Conservation (phyloP, 1,140 invertebrate genomes). For the Anoplophora glabripennis region DNA sequence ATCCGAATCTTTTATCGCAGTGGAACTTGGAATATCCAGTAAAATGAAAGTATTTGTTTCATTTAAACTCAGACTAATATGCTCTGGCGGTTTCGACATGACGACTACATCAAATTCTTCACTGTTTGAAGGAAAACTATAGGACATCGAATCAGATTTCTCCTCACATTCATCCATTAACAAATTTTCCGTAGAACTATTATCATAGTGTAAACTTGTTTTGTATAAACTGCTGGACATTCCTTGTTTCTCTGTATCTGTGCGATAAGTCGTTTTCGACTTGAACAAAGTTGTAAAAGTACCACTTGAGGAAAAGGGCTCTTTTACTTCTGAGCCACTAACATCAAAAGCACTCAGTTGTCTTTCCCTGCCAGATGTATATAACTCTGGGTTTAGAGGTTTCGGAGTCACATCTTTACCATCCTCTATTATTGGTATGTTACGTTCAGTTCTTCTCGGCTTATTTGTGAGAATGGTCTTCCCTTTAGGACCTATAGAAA, state of each 20-base stretch:
- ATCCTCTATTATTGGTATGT: slow-evolving; percentile 11
- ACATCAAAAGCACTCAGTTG: slow-evolving; percentile 29
- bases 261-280: neutral
- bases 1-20: slow-evolving; percentile 56
- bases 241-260: neutral
- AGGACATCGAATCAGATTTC: neutral
- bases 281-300: neutral
- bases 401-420: slow-evolving; percentile 40
- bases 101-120: neutral
- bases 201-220: neutral
- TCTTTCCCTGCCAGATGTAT: slow-evolving; percentile 27
- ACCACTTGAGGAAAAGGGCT: neutral
- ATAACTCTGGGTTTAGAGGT: slow-evolving; percentile 30
- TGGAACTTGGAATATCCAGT: slow-evolving; percentile 62
- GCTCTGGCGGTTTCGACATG: slow-evolving; percentile 44
- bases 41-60: slow-evolving; percentile 66
- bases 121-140: neutral
- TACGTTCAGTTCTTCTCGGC: slow-evolving; percentile 17
- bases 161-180: too few relatives aligned
- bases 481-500: too few relatives aligned
- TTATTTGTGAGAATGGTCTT: neutral
- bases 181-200: too few relatives aligned
- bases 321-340: neutral
- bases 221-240: neutral
- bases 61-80: slow-evolving; percentile 59